phyloP scores from a whole-genome alignment of 1,140 invertebrate species.

The Gyrodactylus bullatarudis region DNA sequence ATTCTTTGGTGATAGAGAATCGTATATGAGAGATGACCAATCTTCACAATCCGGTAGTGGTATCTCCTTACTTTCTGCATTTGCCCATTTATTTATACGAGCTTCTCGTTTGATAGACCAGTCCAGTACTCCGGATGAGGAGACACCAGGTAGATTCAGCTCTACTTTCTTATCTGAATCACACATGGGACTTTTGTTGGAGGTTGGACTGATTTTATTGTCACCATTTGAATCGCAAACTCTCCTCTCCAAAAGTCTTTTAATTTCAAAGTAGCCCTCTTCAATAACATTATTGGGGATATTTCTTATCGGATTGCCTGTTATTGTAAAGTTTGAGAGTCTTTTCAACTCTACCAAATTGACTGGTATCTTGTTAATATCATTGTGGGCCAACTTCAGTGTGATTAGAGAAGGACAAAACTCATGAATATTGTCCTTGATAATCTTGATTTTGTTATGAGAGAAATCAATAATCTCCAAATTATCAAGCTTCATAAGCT shows the following conservation, averaged over 20 bases:
- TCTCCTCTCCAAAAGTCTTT: neutral
- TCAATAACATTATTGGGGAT: neutral
- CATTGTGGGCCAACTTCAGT: neutral
- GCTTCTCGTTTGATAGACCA: neutral
- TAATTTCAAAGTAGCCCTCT: neutral
- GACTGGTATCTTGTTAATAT: neutral
- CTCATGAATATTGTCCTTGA: neutral
- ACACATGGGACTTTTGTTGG: no score
- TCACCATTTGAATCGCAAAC: no score
- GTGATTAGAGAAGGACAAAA: neutral
- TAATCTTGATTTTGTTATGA: neutral
- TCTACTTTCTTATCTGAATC: neutral
- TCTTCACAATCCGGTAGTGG: neutral
- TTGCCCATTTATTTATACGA: neutral
- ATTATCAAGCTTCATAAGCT: neutral
- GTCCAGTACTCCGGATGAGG: neutral
- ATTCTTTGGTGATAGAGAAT: neutral
- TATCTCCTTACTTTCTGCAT: neutral
- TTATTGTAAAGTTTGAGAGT: neutral
- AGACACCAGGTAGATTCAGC: neutral
- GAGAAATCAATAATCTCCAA: neutral
- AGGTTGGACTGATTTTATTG: neutral
- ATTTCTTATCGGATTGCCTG: neutral
- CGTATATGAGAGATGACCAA: neutral
- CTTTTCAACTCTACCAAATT: neutral